Evolutionary conservation across 2,113 vertebrate species (phyloP).

Genomic region (Microtus montanus): DNA sequence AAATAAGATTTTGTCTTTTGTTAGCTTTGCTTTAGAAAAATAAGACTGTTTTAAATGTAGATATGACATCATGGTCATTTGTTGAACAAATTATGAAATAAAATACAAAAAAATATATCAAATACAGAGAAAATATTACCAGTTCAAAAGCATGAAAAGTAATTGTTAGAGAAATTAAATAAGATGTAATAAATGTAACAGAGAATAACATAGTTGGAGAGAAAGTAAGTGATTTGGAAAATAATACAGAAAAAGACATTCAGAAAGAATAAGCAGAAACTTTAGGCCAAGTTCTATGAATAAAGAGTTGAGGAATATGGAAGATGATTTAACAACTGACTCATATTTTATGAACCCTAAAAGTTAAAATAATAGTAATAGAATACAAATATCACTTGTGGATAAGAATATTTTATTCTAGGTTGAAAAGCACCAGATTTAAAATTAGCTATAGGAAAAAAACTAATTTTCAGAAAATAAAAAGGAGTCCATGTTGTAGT

Average conservation of each 20-base stretch:
- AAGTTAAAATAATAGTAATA: neutral
- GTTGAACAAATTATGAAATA: neutral
- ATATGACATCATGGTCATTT: neutral
- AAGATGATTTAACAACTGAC: neutral
- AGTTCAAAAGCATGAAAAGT: neutral
- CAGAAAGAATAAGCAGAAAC: neutral
- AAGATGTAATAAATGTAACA: neutral
- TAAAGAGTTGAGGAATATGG: neutral
- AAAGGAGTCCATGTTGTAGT: neutral
- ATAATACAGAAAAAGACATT: neutral
- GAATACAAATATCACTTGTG: neutral
- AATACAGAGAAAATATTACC: neutral
- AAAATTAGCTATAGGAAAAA: neutral
- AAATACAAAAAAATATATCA: neutral
- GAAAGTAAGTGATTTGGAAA: slow-evolving; percentile 43
- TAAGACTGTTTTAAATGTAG: neutral
- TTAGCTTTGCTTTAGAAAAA: neutral
- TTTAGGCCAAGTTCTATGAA: neutral
- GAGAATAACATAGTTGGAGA: neutral
- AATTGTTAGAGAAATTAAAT: neutral
- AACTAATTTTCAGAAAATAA: neutral
- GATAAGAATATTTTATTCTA: neutral
- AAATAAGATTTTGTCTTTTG: neutral
- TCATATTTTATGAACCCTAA: neutral
- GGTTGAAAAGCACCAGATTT: neutral